A percentile compares a stretch with the other conserved stretches of the same genome.
These are phyloP conservation scores for Crenuchus spilurus DNA, from an alignment of 2,797 vertebrate genomes.

Conservation along the genomic window DNA sequence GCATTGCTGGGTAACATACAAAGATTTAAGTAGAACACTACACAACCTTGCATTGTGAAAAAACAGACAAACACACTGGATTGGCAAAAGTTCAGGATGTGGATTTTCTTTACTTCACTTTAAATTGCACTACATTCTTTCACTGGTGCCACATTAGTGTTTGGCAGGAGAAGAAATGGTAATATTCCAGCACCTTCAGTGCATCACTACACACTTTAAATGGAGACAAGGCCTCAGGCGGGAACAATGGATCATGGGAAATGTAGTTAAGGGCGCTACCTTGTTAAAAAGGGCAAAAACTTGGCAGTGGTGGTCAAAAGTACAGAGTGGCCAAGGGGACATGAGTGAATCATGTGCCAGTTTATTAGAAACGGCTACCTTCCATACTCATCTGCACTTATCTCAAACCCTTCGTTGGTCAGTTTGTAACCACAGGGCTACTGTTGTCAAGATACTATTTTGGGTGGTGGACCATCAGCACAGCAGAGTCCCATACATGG, in stretches of 20 bases:
- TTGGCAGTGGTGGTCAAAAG: background rate
- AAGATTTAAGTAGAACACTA: too few relatives aligned
- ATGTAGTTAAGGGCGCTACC: background rate
- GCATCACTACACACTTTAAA: conserved; percentile 61
- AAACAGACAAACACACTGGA: conserved; percentile 38
- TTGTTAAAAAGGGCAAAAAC: background rate
- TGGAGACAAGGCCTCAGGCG: conserved; percentile 50
- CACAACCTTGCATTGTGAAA: too few relatives aligned
- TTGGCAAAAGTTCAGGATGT: conserved; percentile 67
- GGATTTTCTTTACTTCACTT: conserved; percentile 70
- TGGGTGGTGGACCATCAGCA: too few relatives aligned
- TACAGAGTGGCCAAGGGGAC: background rate
- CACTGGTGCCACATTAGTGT: conserved; percentile 53
- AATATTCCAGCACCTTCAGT: conserved; percentile 66
- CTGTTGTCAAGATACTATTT: too few relatives aligned
- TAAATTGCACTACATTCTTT: conserved; percentile 71
- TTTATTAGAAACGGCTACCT: background rate
- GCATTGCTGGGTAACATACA: too few relatives aligned
- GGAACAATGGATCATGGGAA: conserved; percentile 28
- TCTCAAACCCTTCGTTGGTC: too few relatives aligned
- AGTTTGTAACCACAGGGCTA: too few relatives aligned
- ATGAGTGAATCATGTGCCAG: too few relatives aligned
- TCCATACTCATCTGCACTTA: background rate
- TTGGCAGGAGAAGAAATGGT: conserved; percentile 60
- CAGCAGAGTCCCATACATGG: too few relatives aligned